phyloP scores from a whole-genome alignment of 2,888 invertebrate species.

The Mimachlamys varia region DNA sequence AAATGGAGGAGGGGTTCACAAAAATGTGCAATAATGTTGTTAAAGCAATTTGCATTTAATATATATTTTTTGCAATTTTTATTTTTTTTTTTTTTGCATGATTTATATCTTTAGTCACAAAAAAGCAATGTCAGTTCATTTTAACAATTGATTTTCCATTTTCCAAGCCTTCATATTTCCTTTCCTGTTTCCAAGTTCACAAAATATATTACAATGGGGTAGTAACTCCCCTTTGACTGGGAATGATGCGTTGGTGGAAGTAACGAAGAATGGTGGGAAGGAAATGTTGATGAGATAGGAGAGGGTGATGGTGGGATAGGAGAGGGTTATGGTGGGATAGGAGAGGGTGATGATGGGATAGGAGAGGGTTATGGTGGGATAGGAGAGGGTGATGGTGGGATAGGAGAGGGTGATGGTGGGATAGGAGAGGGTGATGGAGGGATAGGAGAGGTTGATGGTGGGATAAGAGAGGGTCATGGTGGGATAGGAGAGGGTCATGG shows the following conservation, averaged over 20 bases:
- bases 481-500: no score
- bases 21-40: conserved; percentile 1
- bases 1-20: background rate
- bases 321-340: no score
- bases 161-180: background rate
- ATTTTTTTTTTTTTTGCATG: background rate
- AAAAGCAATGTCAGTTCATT: conserved; percentile 4
- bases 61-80: background rate
- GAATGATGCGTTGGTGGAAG: background rate
- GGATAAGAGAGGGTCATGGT: no score
- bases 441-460: no score
- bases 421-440: background rate
- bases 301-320: background rate
- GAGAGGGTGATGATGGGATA: no score
- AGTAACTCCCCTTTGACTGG: conserved; percentile 10
- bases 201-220: background rate
- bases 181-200: background rate
- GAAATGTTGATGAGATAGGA: background rate
- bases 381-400: background rate
- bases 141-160: background rate
- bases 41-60: conserved; percentile 23
- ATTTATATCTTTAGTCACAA: conserved; percentile 32
- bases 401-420: no score
- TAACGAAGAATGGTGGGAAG: background rate
- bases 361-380: no score